Conservation (phyloP, 2,797 vertebrate genomes). For the Aeoliscus strigatus region DNA sequence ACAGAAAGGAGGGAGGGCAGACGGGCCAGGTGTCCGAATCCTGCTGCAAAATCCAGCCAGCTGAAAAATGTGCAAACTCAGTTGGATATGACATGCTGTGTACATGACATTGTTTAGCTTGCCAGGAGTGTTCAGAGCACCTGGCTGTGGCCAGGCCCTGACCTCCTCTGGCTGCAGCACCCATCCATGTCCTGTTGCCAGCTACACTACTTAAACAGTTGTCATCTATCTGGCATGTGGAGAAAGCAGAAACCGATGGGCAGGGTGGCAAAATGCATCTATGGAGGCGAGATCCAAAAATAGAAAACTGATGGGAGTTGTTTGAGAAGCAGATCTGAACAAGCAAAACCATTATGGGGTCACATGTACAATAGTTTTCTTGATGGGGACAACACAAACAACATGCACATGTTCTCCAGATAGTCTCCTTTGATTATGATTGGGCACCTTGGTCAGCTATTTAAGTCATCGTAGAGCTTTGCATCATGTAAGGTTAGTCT, state of each 20-base stretch:
- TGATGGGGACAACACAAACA: background rate
- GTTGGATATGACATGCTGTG: conserved; percentile 41
- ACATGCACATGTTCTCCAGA: background rate
- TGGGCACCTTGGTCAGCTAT: too few species aligned
- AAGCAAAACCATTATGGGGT: conserved; percentile 2
- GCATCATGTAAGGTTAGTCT: background rate
- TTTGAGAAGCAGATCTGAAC: conserved; percentile 17
- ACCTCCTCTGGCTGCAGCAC: conserved; percentile 47
- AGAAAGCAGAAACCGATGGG: conserved; percentile 54
- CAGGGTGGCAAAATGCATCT: conserved; percentile 60
- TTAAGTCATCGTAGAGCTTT: background rate
- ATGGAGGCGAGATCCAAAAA: conserved; percentile 67
- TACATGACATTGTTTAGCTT: conserved; percentile 44
- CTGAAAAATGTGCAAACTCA: conserved; percentile 60
- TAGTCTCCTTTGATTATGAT: too few species aligned
- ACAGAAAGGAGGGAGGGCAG: conserved; percentile 31
- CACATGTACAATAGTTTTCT: background rate
- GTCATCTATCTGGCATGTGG: conserved; percentile 62
- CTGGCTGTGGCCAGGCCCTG: conserved; percentile 42
- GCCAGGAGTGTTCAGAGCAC: conserved; percentile 37
- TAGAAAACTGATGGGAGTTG: conserved; percentile 50
- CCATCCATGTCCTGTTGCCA: conserved; percentile 58
- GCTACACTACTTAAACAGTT: conserved; percentile 54
- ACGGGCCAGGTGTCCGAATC: conserved; percentile 27
- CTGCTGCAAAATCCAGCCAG: conserved; percentile 40